These are phyloP conservation scores for Thamnophis elegans DNA, from an alignment of 2,797 vertebrate genomes.

Conservation along the genomic window DNA sequence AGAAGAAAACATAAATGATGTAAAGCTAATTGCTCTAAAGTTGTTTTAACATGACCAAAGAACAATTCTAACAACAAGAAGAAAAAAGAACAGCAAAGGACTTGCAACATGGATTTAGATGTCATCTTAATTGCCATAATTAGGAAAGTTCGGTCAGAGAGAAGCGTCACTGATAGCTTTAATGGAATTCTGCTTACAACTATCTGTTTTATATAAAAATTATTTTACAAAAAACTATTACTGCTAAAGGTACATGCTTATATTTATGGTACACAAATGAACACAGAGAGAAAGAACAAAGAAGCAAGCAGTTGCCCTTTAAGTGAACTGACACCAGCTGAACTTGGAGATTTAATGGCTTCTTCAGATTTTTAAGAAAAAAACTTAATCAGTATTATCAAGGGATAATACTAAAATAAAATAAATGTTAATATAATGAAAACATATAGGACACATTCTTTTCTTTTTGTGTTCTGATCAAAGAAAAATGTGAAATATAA, in stretches of 20 bases:
- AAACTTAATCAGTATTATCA: slow-evolving; percentile 42
- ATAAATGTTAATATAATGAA: slow-evolving; percentile 3
- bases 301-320: slow-evolving; percentile 17
- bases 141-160: not conserved
- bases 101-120: too few relatives aligned
- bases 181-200: not conserved
- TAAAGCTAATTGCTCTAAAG: not conserved
- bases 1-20: not conserved
- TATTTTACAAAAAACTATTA: not conserved
- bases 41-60: not conserved
- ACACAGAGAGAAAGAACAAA: not conserved
- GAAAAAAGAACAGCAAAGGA: not conserved
- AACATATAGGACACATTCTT: not conserved
- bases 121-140: not conserved
- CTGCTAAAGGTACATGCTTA: not conserved
- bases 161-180: not conserved
- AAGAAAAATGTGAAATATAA: slow-evolving; percentile 1
- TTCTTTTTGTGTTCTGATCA: slow-evolving; percentile 32
- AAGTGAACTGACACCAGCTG: slow-evolving; percentile 29
- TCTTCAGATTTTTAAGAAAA: slow-evolving; percentile 49
- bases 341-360: slow-evolving; percentile 25
- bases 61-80: not conserved
- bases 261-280: not conserved
- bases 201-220: not conserved
- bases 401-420: slow-evolving; percentile 31